A percentile compares a stretch with the other conserved stretches of the same genome.
These are phyloP conservation scores for Andrena flavipes DNA, from an alignment of 2,888 invertebrate genomes.

Conservation along the genomic window DNA sequence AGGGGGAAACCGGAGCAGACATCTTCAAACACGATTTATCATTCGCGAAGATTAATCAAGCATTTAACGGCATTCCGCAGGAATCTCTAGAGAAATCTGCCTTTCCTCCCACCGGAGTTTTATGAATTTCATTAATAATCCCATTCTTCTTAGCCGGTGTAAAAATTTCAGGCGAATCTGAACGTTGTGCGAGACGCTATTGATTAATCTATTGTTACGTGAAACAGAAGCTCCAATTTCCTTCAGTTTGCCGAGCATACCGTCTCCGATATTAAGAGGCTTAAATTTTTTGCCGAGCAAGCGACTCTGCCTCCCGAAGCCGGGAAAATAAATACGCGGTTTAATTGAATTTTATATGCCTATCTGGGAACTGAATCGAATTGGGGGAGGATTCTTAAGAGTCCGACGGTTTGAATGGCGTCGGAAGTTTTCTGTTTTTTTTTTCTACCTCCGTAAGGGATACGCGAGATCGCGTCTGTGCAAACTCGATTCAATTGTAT, in stretches of 20 bases:
- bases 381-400: too few species aligned
- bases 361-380: too few species aligned
- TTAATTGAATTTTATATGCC: background rate
- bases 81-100: too few species aligned
- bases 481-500: background rate
- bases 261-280: background rate
- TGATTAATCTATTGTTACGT: background rate
- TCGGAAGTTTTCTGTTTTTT: too few species aligned
- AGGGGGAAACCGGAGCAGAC: background rate
- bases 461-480: too few species aligned
- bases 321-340: background rate
- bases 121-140: too few species aligned
- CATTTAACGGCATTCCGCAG: background rate
- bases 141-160: too few species aligned
- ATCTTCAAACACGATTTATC: too few species aligned
- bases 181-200: background rate
- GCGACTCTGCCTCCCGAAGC: background rate
- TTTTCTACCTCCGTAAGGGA: too few species aligned
- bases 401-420: too few species aligned
- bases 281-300: constrained; percentile 2
- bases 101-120: too few species aligned
- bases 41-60: background rate
- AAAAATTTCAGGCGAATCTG: background rate
- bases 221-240: background rate
- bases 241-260: background rate